Evolutionary conservation across 2,888 invertebrate genomes (phyloP).

Genomic region (Mesorhabditis sp.): DNA sequence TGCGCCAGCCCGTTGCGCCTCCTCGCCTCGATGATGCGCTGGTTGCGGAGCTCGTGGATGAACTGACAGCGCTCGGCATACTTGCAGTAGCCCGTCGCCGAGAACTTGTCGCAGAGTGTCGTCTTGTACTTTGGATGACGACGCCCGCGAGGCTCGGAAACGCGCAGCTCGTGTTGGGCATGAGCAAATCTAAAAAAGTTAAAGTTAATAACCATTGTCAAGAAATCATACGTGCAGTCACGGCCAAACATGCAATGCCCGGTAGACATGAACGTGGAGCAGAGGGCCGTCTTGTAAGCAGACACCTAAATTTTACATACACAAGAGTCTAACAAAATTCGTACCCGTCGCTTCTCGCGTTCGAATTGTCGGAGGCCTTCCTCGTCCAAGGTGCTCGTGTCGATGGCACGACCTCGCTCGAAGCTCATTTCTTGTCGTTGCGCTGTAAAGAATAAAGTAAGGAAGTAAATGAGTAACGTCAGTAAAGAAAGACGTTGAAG

Average conservation of each 20-base stretch:
- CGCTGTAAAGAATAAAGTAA: too few relatives aligned
- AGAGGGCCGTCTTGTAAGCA: conserved; percentile 42
- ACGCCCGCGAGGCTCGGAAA: conserved; percentile 31
- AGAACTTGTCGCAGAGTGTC: conserved; percentile 41
- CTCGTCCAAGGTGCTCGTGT: too few relatives aligned
- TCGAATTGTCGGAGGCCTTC: too few relatives aligned
- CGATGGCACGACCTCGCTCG: too few relatives aligned
- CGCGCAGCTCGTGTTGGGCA: conserved; percentile 30
- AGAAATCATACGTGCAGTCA: conserved; percentile 13
- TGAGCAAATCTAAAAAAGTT: conserved; percentile 28
- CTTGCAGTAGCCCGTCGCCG: conserved; percentile 28
- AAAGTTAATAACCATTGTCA: too few relatives aligned
- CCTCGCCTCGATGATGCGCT: background rate
- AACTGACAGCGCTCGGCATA: conserved; percentile 31
- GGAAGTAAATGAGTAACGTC: too few relatives aligned
- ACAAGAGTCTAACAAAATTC: too few relatives aligned
- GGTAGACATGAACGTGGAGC: conserved; percentile 29
- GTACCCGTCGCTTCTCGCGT: too few relatives aligned
- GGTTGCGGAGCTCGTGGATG: conserved; percentile 25
- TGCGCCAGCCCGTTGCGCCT: too few relatives aligned
- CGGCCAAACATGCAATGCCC: conserved; percentile 30
- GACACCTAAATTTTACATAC: conserved; percentile 13
- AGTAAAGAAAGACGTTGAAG: too few relatives aligned
- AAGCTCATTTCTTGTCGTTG: too few relatives aligned
- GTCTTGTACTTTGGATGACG: conserved; percentile 47